These are phyloP conservation scores for Glaucomys volans DNA, from an alignment of 2,113 vertebrate species.

Conservation along the genomic window DNA sequence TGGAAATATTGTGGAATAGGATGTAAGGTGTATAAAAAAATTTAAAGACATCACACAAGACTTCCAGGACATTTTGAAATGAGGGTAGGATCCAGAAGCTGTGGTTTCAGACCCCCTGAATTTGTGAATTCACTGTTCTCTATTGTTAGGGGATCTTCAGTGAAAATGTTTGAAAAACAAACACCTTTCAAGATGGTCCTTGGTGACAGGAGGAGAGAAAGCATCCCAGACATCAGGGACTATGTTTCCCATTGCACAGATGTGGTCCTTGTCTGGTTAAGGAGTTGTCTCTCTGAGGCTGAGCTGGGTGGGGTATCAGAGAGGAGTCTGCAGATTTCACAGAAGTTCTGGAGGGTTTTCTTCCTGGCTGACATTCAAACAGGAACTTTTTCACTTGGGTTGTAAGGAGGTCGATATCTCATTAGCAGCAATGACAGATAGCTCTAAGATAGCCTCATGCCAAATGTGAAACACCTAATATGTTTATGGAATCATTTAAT, in stretches of 20 bases:
- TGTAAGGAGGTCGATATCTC: conserved; percentile 70
- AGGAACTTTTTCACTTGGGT: not conserved
- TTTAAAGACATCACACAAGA: not conserved
- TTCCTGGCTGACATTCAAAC: conserved; percentile 54
- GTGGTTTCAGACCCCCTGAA: not conserved
- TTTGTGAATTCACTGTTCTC: rapidly evolving
- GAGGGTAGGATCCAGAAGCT: not conserved
- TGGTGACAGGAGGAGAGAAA: not conserved
- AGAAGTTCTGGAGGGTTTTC: conserved; percentile 40
- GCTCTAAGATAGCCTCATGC: conserved; percentile 70
- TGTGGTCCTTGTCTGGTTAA: not conserved
- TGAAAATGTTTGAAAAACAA: not conserved
- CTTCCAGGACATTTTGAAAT: not conserved
- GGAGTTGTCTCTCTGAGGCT: not conserved
- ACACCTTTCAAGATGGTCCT: not conserved
- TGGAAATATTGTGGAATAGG: not conserved
- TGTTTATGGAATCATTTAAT: conserved; percentile 84
- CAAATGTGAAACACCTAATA: conserved; percentile 79
- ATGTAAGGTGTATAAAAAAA: not conserved
- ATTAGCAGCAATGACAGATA: conserved; percentile 82
- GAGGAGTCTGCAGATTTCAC: not conserved
- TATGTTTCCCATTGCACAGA: not conserved
- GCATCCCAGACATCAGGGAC: not conserved
- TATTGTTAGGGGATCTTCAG: not conserved
- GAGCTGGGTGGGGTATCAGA: not conserved